These are phyloP conservation scores for Gallinago solitaria DNA, from an alignment of 2,797 vertebrate genomes.

Conservation along the genomic window DNA sequence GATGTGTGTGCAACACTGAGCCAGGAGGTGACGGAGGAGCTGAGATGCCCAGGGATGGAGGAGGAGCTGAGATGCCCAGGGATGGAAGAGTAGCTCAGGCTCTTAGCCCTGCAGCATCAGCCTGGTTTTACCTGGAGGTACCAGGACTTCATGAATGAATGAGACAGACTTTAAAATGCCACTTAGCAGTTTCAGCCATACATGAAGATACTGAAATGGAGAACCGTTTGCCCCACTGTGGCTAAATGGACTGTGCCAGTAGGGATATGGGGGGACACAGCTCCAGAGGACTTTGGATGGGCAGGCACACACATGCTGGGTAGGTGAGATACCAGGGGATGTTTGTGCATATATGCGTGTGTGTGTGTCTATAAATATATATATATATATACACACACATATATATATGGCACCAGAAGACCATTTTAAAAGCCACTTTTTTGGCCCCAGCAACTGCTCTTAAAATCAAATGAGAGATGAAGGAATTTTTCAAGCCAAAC, in stretches of 20 bases:
- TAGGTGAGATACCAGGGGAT: not conserved
- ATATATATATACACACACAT: not conserved
- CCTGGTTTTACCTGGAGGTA: not conserved
- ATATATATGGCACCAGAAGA: not conserved
- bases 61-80: not conserved
- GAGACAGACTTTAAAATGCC: not conserved
- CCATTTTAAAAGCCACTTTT: not conserved
- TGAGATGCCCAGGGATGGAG: not conserved
- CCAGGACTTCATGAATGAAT: not conserved
- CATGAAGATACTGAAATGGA: not conserved
- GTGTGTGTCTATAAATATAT: accelerated
- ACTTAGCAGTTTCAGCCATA: not conserved
- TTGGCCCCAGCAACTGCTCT: not conserved
- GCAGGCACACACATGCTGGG: accelerated
- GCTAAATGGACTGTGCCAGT: not conserved
- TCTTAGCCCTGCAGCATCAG: not conserved
- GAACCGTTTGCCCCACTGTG: accelerated
- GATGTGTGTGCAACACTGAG: accelerated
- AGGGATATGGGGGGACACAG: not conserved
- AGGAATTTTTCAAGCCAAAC: slow-evolving; percentile 65
- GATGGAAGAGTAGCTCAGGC: not conserved
- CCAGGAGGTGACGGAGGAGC: not conserved
- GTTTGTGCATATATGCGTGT: accelerated
- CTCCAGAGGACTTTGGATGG: not conserved
- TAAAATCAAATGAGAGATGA: slow-evolving; percentile 47